Evolutionary conservation across 2,888 invertebrate species (phyloP), one percentile per base, ranked within the genome.

Genomic region (Eilema sororculum): DNA sequence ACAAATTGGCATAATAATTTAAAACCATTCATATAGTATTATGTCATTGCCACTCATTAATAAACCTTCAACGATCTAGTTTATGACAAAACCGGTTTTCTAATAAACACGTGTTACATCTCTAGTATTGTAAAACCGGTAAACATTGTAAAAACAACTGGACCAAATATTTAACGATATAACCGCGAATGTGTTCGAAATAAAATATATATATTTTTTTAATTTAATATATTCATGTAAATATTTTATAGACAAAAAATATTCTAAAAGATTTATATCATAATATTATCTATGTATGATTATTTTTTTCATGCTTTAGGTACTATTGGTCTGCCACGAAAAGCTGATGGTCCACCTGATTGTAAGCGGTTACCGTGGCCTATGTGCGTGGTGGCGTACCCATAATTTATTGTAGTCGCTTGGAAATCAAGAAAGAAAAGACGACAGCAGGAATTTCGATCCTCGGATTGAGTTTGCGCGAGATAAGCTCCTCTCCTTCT

Each of bases 1-100:
- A 2, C 52, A 52, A 52, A 52, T 52, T 52, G 52, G 52, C 52
- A 6, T n/a, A 2, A n/a, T 52, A n/a, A n/a, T n/a, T n/a, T n/a
- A 52, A 52, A 9, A n/a, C 4, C 52, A 52, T 52, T n/a, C n/a
- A n/a, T n/a, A 52, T n/a, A 52, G 8, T 52, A 46, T 46, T 46
- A 52, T 52, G 52, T 52, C 52, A n/a, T 52, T 52, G 52, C 52
- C 20, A 52, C n/a, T 52, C 52, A 52, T 52, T 52, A n/a, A 52
- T 52, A 8, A n/a, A 52, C 52, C 52, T 52, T 52, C 52, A 52
- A 52, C 20, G 20, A 52, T 52, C 52, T 52, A 52, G 52, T 52
- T 52, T n/a, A 52, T n/a, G 20, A 9, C 9, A n/a, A 52, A 52
- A 52, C 52, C 9, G 52, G 52, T 52, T 52, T 52, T 52, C n/a